Evolutionary conservation across 2,888 invertebrate species (phyloP).

Genomic region (Aethes cnicana): DNA sequence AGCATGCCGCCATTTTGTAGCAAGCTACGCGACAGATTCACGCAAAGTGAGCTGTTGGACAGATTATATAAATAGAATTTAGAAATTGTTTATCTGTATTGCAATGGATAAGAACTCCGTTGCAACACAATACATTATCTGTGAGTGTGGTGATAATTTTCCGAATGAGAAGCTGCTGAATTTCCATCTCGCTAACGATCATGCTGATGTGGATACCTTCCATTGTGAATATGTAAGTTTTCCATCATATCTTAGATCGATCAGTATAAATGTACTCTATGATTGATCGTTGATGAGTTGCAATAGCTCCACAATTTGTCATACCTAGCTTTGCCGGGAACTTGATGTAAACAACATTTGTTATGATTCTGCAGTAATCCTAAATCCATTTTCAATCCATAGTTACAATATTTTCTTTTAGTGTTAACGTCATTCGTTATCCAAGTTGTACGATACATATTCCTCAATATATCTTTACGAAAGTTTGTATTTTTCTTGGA

Average conservation of each 20-base stretch:
- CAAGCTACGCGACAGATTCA: slow-evolving; percentile 23
- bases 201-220: slow-evolving; percentile 13
- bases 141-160: slow-evolving; percentile 31
- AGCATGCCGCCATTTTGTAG: slow-evolving; percentile 19
- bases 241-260: background rate
- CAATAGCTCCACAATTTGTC: no score
- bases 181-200: slow-evolving; percentile 12
- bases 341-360: no score
- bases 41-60: slow-evolving; percentile 22
- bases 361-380: no score
- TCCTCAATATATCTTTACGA: no score
- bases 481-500: no score
- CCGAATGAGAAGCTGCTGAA: slow-evolving; percentile 22
- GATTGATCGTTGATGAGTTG: no score
- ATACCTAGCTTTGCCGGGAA: no score
- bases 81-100: slow-evolving; percentile 26
- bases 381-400: no score
- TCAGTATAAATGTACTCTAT: no score
- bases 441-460: no score
- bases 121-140: slow-evolving; percentile 28
- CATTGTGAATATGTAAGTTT: slow-evolving; percentile 16
- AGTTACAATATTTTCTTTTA: no score
- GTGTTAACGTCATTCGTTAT: no score
- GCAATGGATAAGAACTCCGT: slow-evolving; percentile 22
- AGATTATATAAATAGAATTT: slow-evolving; percentile 29